Conservation (phyloP, 2,888 invertebrate genomes). For the Hypercompe scribonia region DNA sequence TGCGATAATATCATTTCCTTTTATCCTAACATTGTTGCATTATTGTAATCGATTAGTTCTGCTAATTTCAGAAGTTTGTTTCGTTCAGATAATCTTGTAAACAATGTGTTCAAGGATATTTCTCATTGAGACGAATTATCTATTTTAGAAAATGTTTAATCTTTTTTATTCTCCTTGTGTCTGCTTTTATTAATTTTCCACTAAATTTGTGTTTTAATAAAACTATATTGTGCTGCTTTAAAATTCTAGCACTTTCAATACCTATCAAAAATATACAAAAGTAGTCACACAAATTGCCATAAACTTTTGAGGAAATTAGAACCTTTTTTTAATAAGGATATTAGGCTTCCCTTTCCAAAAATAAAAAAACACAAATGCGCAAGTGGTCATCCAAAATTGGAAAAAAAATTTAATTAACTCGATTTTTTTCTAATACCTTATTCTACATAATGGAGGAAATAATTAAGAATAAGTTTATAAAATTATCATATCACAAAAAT, state of each 20-base stretch:
- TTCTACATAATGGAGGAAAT: background rate
- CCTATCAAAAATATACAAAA: too few species aligned
- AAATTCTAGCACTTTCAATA: too few species aligned
- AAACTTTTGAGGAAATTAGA: background rate
- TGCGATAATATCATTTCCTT: constrained; percentile 1
- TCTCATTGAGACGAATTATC: background rate
- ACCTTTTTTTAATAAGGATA: too few species aligned
- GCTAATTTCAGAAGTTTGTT: constrained; percentile 9
- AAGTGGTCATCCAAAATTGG: background rate
- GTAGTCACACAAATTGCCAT: too few species aligned
- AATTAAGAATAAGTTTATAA: background rate
- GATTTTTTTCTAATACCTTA: background rate
- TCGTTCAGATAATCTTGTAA: constrained; percentile 2
- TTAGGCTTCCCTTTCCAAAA: too few species aligned
- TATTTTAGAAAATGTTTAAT: constrained; percentile 1
- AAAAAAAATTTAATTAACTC: background rate
- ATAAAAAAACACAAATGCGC: background rate
- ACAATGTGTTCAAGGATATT: constrained; percentile 7
- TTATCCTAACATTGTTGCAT: background rate
- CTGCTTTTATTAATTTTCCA: background rate
- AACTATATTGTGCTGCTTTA: too few species aligned
- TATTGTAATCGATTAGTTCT: background rate
- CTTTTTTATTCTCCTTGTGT: background rate
- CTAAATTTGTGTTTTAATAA: too few species aligned
- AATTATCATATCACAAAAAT: background rate